Evolutionary conservation across 2,888 invertebrate genomes (phyloP), one percentile per base, ranked within the genome.

Genomic region (Microctonus brassicae): DNA sequence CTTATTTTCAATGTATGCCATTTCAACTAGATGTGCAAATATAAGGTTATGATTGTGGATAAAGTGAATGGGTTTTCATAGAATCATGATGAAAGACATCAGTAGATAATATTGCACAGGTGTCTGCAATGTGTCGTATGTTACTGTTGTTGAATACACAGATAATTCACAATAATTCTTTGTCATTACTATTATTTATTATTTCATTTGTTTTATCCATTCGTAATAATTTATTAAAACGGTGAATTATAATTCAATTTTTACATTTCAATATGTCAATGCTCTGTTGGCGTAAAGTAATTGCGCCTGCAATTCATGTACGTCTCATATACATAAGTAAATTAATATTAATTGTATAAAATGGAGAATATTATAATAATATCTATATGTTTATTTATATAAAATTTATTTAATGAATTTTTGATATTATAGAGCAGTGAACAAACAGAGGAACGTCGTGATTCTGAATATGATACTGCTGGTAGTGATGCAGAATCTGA

Each of bases 391-490:
- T n/a, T n/a, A n/a, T n/a, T n/a, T n/a, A n/a, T n/a, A n/a, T n/a
- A n/a, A n/a, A n/a, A n/a, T n/a, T n/a, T 60, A 17, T 29, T 20
- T 13, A 24, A 62, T 26, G 24, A n/a, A 26, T 17, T 24, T 62
- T n/a, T 33, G 47, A 22, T 33, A 24, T 74, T 79, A 76, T 73
- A 87, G 87, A 86, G 82, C 60, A 86, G 81, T 52, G 86, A 84
- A 79, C 82, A 79, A 29, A 84, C 82, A 5, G 86, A 87, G 53
- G 85, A 79, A 39, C 84, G 81, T 22, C 83, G 80, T 57, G 87
- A 87, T 75, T 87, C 87, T 0, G 87, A 87, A 65, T 86, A 85
- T 69, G 87, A 86, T 26, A 82, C 82, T 22, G 83, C 82, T n/a
- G 84, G 82, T 20, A 85, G 83, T 42, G 86, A 86, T 17, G 75